phyloP scores from a whole-genome alignment of 2,888 invertebrate species.

The Chesias legatella region DNA sequence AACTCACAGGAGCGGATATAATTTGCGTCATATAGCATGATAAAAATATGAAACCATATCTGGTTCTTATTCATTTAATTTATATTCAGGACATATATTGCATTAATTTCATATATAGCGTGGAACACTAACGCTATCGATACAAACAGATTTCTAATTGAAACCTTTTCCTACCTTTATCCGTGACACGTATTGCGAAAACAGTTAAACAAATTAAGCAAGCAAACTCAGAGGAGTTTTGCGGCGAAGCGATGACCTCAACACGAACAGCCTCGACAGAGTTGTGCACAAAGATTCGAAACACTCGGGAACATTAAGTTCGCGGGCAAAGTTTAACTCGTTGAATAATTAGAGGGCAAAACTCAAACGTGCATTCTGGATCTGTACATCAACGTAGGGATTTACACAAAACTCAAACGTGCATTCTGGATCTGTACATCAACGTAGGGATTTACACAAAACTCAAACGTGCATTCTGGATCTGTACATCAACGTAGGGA shows the following conservation, averaged over 20 bases:
- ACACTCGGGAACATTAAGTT: slow-evolving; percentile 41
- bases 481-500: slow-evolving; percentile 28
- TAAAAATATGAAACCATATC: slow-evolving; percentile 11
- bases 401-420: no score
- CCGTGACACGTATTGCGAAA: slow-evolving; percentile 14
- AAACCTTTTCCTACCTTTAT: background rate
- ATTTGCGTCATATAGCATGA: slow-evolving; percentile 36
- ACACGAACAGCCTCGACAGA: slow-evolving; percentile 22
- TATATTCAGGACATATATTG: background rate
- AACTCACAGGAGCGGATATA: slow-evolving; percentile 28
- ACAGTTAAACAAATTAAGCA: slow-evolving; percentile 16
- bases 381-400: slow-evolving; percentile 24
- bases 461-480: no score
- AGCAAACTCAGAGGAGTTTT: slow-evolving; percentile 25
- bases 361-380: slow-evolving; percentile 37
- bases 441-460: slow-evolving; percentile 26
- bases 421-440: no score
- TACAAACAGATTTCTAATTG: slow-evolving; percentile 2
- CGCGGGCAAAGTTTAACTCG: slow-evolving; percentile 44
- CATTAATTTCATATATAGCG: background rate
- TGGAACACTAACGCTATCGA: background rate
- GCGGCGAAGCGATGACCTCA: slow-evolving; percentile 33
- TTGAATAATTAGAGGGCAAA: slow-evolving; percentile 52
- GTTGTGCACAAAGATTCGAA: slow-evolving; percentile 32
- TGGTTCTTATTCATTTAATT: no score